Percentiles rank a stretch among this genome's conserved stretches.
These are phyloP conservation scores for Porites evermanni DNA, from an alignment of 92 coral and sea anemone genomes.

Conservation along the genomic window DNA sequence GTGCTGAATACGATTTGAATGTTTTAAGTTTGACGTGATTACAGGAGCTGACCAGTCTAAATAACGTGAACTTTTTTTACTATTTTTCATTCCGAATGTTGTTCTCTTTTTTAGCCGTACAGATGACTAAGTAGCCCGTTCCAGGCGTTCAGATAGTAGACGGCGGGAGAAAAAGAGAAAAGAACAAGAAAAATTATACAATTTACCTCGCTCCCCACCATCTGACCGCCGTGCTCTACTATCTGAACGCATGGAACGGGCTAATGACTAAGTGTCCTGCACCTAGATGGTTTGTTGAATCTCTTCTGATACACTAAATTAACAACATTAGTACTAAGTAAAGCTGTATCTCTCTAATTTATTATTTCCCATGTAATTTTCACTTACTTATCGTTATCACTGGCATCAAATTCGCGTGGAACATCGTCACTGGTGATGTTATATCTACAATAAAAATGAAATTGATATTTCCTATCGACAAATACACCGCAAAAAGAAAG, in stretches of 20 bases:
- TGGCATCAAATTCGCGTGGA: not conserved
- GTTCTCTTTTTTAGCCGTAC: not conserved
- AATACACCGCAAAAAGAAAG: not conserved
- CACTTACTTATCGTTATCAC: constrained; percentile 32
- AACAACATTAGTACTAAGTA: not conserved
- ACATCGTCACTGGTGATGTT: constrained; percentile 21
- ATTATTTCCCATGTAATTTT: constrained; percentile 4
- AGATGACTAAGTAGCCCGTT: not conserved
- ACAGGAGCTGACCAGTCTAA: not conserved
- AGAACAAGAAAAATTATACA: too few species aligned
- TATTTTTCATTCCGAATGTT: not conserved
- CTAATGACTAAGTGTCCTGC: not conserved
- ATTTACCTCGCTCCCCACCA: too few species aligned
- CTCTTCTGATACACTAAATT: not conserved
- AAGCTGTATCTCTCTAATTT: not conserved
- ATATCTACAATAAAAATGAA: constrained; percentile 17
- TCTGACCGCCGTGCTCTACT: too few species aligned
- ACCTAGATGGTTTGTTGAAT: too few species aligned
- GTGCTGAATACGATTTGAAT: not conserved
- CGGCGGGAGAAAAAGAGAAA: too few species aligned
- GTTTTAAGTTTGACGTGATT: not conserved
- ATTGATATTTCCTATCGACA: not conserved
- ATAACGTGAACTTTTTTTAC: not conserved
- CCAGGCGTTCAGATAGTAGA: too few species aligned
- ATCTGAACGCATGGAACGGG: too few species aligned